phyloP scores from a whole-genome alignment of 2,888 invertebrate species.

The Sphecodes monilicornis region DNA sequence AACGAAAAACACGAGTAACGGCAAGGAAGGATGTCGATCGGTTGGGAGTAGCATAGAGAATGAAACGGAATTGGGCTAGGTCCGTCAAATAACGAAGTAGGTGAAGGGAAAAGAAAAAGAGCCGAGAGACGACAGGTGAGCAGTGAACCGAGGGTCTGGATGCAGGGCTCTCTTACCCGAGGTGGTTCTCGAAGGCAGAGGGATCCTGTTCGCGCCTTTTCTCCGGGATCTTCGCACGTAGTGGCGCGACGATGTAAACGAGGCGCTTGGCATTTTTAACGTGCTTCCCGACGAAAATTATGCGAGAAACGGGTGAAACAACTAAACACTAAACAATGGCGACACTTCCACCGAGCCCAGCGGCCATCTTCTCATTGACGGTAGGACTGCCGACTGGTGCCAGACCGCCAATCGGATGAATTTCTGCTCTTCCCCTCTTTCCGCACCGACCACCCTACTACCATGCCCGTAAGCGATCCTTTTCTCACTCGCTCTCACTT shows the following conservation, averaged over 20 bases:
- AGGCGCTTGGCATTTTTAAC: conserved; percentile 96
- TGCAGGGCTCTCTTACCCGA: conserved; percentile 87
- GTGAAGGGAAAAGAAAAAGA: conserved; percentile 57
- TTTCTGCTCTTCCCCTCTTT: conserved; percentile 65
- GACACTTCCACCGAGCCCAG: conserved; percentile 91
- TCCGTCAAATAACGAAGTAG: conserved; percentile 50
- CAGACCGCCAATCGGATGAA: conserved; percentile 74
- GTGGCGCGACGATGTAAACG: conserved; percentile 96
- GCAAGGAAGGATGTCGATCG: conserved; percentile 12
- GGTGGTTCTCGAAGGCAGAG: conserved; percentile 92
- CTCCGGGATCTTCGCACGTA: conserved; percentile 96
- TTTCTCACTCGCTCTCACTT: conserved; percentile 43
- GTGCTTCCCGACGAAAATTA: conserved; percentile 59
- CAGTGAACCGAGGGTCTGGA: conserved; percentile 68
- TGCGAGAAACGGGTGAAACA: conserved; percentile 71
- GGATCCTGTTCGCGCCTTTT: conserved; percentile 95
- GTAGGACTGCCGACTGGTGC: conserved; percentile 80
- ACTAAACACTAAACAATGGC: conserved; percentile 91
- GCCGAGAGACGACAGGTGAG: conserved; percentile 68
- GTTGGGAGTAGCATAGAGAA: background rate
- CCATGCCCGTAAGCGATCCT: conserved; percentile 33
- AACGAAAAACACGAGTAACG: conserved; percentile 20
- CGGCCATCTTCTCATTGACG: conserved; percentile 93
- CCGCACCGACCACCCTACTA: conserved; percentile 48
- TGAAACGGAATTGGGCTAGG: conserved; percentile 28